Evolutionary conservation across 2,888 invertebrate genomes (phyloP).

Genomic region (Amiota communis): DNA sequence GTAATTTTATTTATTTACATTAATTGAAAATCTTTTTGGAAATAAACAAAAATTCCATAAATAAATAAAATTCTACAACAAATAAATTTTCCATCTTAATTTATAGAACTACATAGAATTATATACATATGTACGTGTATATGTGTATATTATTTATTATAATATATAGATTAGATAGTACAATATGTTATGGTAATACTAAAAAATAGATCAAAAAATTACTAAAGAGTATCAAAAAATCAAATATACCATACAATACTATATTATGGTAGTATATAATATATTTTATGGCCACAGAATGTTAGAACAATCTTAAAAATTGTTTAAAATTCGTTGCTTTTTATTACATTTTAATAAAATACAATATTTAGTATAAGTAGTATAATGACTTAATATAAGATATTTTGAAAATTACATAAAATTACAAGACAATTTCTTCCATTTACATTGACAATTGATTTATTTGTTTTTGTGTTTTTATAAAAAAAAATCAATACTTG

Average conservation of each 20-base stretch:
- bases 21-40: too few species aligned
- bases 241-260: neutral
- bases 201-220: too few species aligned
- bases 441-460: neutral
- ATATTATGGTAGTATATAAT: neutral
- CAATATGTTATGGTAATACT: too few species aligned
- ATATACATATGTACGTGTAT: too few species aligned
- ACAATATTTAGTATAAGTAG: slow-evolving; percentile 32
- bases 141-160: too few species aligned
- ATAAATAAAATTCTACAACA: too few species aligned
- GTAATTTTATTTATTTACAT: too few species aligned
- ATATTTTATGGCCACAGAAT: slow-evolving; percentile 15
- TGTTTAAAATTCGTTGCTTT: slow-evolving; percentile 56
- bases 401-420: too few species aligned
- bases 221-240: neutral
- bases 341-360: slow-evolving; percentile 8
- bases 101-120: too few species aligned
- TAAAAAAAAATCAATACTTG: slow-evolving; percentile 6
- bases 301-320: slow-evolving; percentile 50
- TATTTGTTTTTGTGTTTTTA: neutral
- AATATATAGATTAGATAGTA: too few species aligned
- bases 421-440: neutral
- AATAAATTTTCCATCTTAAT: too few species aligned
- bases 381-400: slow-evolving; percentile 36
- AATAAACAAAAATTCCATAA: too few species aligned